Evolutionary conservation across 2,888 invertebrate species (phyloP).

Genomic region (Scaptodrosophila latifasciaeformis): DNA sequence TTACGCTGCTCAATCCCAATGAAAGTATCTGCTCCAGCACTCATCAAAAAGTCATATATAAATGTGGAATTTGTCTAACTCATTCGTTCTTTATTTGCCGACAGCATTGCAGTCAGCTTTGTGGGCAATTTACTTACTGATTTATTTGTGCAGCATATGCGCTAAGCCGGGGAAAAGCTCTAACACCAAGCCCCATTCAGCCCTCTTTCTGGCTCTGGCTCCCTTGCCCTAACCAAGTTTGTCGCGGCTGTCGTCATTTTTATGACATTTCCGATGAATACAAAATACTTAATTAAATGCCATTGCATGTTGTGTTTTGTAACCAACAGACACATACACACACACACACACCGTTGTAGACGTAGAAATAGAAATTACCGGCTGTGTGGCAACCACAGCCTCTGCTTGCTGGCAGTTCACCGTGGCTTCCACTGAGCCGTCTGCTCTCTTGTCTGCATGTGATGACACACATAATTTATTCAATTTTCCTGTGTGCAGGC

Average conservation of each 20-base stretch:
- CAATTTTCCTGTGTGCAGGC: constrained; percentile 52
- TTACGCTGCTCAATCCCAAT: too few species aligned
- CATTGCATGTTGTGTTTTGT: constrained; percentile 37
- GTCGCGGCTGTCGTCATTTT: constrained; percentile 39
- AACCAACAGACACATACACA: constrained; percentile 34
- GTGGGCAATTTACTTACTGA: too few species aligned
- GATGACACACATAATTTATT: constrained; percentile 70
- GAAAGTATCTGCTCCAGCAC: too few species aligned
- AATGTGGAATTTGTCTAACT: too few species aligned
- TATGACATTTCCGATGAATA: constrained; percentile 71
- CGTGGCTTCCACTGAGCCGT: not conserved
- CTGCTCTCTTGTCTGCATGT: constrained; percentile 46
- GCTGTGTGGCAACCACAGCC: constrained; percentile 15
- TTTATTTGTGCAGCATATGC: too few species aligned
- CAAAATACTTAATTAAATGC: constrained; percentile 73
- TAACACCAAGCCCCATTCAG: too few species aligned
- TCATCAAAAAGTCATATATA: too few species aligned
- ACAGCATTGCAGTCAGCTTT: not conserved
- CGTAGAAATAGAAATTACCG: constrained; percentile 33
- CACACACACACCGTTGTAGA: not conserved
- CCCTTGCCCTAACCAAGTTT: too few species aligned
- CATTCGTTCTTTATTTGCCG: constrained; percentile 20
- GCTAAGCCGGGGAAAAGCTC: too few species aligned
- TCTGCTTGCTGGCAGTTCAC: constrained; percentile 7
- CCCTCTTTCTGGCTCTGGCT: too few species aligned